These are phyloP conservation scores for Apocheima hispidaria DNA, from an alignment of 2,888 invertebrate genomes.

Conservation along the genomic window DNA sequence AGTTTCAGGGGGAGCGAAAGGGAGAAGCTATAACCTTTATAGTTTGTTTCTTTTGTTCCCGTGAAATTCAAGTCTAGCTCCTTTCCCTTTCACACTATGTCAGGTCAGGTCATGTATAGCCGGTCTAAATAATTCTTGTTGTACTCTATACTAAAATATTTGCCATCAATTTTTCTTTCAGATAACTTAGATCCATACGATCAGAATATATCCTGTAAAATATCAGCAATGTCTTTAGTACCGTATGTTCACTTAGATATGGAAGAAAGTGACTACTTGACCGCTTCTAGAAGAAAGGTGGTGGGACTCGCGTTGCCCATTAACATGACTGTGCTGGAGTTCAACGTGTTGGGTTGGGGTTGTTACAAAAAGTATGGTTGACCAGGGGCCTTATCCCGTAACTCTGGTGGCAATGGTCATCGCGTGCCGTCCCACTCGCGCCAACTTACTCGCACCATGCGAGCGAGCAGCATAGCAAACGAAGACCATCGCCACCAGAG, in stretches of 20 bases:
- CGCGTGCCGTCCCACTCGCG: too few species aligned
- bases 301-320: conserved; percentile 72
- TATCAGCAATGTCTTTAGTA: conserved; percentile 87
- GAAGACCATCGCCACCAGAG: too few species aligned
- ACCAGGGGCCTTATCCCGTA: too few species aligned
- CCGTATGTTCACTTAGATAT: conserved; percentile 91
- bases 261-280: conserved; percentile 88
- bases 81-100: background rate
- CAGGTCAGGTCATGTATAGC: too few species aligned
- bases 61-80: too few species aligned
- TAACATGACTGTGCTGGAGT: conserved; percentile 87
- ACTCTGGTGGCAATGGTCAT: too few species aligned
- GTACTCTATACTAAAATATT: background rate
- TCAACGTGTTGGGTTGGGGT: conserved; percentile 88
- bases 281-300: conserved; percentile 73
- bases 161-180: conserved; percentile 41
- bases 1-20: too few species aligned
- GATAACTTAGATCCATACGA: conserved; percentile 85
- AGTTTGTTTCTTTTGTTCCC: too few species aligned
- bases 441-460: too few species aligned
- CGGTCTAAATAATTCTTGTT: too few species aligned
- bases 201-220: conserved; percentile 79
- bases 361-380: conserved; percentile 80
- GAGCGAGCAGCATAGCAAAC: too few species aligned
- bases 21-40: too few species aligned